phyloP scores from a whole-genome alignment of 2,113 vertebrate species.

The Gorsachius goisagi region DNA sequence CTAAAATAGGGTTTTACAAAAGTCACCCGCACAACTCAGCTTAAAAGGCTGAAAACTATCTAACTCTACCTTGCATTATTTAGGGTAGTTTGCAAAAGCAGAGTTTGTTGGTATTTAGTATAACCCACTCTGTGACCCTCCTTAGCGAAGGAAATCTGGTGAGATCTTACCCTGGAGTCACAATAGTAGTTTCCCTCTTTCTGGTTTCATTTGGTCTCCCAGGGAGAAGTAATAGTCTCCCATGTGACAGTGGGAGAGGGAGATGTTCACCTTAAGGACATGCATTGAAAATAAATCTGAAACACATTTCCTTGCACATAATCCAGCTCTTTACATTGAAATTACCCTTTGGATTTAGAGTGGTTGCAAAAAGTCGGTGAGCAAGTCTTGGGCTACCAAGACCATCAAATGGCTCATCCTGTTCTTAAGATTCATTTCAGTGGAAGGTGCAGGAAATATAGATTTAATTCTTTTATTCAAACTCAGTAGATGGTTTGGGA shows the following conservation, averaged over 20 bases:
- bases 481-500: conserved; percentile 83
- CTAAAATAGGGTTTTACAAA: not conserved
- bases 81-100: not conserved
- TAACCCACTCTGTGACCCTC: not conserved
- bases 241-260: not conserved
- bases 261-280: conserved; percentile 51
- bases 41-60: not conserved
- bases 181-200: conserved; percentile 29
- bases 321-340: not conserved
- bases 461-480: conserved; percentile 81
- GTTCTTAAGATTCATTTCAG: conserved; percentile 60
- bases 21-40: not conserved
- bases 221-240: conserved; percentile 38
- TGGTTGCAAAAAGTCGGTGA: conserved; percentile 12
- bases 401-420: conserved; percentile 41
- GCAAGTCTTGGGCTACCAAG: conserved; percentile 6
- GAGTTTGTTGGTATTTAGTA: not conserved
- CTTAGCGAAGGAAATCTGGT: not conserved
- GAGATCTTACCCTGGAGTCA: conserved; percentile 34
- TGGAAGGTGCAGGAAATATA: conserved; percentile 66
- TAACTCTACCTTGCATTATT: not conserved
- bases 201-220: conserved; percentile 55
- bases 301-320: conserved; percentile 1
- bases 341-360: conserved; percentile 13
- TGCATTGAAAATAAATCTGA: conserved; percentile 17